phyloP scores from a whole-genome alignment of 2,797 vertebrate species.

The Mus caroli region DNA sequence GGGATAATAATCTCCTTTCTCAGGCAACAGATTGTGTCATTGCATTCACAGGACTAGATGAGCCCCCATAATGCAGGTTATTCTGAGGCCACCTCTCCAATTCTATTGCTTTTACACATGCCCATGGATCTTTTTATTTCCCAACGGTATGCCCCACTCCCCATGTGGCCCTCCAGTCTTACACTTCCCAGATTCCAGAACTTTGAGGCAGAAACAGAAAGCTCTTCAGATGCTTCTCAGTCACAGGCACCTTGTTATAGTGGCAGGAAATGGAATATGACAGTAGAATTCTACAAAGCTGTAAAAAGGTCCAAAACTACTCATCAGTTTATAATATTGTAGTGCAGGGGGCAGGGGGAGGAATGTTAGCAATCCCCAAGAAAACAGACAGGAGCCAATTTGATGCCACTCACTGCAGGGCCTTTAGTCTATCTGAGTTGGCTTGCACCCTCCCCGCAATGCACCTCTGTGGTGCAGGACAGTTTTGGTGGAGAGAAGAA shows the following conservation, averaged over 20 bases:
- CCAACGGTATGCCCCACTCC: rapidly evolving
- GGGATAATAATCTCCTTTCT: neutral
- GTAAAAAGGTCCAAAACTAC: neutral
- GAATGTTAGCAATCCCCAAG: no score
- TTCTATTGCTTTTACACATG: neutral
- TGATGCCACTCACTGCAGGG: no score
- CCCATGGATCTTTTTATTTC: rapidly evolving
- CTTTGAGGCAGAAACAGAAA: neutral
- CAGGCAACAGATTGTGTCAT: no score
- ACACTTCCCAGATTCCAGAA: neutral
- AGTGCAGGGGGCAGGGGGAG: no score
- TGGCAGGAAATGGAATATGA: neutral
- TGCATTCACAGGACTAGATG: neutral
- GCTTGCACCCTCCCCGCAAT: no score
- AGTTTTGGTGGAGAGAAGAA: no score
- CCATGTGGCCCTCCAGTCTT: no score
- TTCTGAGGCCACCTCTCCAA: rapidly evolving
- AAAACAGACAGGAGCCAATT: no score
- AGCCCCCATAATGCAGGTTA: rapidly evolving
- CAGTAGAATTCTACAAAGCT: neutral
- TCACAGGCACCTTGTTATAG: neutral
- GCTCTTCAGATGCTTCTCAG: neutral
- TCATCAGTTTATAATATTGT: neutral
- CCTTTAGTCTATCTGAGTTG: no score
- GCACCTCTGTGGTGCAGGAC: no score